Evolutionary conservation across 2,113 vertebrate genomes (phyloP), one percentile per base, ranked within the genome.

Genomic region (Microcebus lehilahytsara): DNA sequence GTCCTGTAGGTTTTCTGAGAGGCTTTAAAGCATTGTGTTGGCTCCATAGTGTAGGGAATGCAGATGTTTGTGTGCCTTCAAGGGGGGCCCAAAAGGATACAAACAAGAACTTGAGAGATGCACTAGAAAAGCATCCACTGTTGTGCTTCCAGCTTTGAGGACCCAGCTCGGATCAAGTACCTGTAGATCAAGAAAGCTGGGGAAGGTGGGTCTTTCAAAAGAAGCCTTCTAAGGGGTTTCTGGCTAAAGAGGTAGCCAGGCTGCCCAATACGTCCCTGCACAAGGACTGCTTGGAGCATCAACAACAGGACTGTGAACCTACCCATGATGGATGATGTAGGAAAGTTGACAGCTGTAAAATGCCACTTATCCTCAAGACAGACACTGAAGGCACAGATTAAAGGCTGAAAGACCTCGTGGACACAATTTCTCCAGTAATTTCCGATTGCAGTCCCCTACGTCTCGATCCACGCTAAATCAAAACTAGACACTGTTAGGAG

Each of bases 1-100:
- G 98, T 99, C 98, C 97, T 98, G 98, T 98, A 98, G 98, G 97
- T 99, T 99, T 99, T 99, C 99, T 99, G 98, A 99, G 99, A 99
- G 99, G 98, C 98, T 98, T 98, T 98, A 99, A 99, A 99, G 98
- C 98, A 98, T 98, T 98, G 99, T 98, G 98, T 97, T 98, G 79
- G 27, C 98, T 98, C 98, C 97, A 79, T 92, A 98, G 98, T 67
- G 1, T 96, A 80, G 97, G 98, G 97, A 98, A 98, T 98, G 97
- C 99, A 99, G 99, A 99, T 99, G 98, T 98, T 97, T 97, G 97
- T 98, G 98, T 98, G 97, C 96, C 98, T 99, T 98, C 71, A 80
- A 98, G 97, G 95, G 95, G 95, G 60, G 46, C 98, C 98, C 94
- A 98, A 98, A 99, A 98, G 93, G 56, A 16, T 97, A 71, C 12